A percentile compares a stretch with the other conserved stretches of the same genome.
Conservation (phyloP, 2,113 vertebrate genomes). For the Chaetops frenatus region DNA sequence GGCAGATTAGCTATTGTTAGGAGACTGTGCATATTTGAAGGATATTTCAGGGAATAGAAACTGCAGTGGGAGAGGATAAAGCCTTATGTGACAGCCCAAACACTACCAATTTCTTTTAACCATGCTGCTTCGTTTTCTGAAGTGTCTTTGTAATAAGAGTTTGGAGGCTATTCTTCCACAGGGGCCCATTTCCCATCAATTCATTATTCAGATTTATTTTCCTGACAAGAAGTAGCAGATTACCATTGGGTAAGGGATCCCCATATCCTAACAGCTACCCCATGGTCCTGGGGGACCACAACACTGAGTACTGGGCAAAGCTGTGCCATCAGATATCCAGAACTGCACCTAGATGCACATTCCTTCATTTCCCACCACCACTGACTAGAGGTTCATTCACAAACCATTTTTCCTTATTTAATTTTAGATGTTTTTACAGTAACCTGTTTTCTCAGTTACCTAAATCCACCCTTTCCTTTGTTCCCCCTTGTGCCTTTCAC, state of each 20-base stretch:
- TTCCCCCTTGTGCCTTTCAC: neutral
- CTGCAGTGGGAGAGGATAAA: neutral
- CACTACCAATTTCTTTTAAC: neutral
- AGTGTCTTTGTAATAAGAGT: neutral
- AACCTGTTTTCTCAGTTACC: neutral
- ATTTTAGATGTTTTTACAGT: neutral
- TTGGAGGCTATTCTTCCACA: neutral
- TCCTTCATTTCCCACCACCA: neutral
- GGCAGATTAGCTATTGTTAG: neutral
- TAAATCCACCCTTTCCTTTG: neutral
- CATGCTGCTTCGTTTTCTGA: neutral
- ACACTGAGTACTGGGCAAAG: neutral
- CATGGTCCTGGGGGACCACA: neutral
- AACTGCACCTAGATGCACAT: rapidly evolving
- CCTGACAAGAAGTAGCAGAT: neutral
- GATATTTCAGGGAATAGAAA: neutral
- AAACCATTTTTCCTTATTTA: neutral
- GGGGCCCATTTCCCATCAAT: neutral
- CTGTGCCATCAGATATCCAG: neutral
- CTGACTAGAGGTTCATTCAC: neutral
- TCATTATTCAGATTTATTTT: neutral
- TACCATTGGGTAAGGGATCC: rapidly evolving
- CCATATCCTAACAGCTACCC: neutral
- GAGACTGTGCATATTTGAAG: neutral
- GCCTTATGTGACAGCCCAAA: neutral